Conservation (phyloP, 2,888 invertebrate species). For the Dryadula phaetusa region DNA sequence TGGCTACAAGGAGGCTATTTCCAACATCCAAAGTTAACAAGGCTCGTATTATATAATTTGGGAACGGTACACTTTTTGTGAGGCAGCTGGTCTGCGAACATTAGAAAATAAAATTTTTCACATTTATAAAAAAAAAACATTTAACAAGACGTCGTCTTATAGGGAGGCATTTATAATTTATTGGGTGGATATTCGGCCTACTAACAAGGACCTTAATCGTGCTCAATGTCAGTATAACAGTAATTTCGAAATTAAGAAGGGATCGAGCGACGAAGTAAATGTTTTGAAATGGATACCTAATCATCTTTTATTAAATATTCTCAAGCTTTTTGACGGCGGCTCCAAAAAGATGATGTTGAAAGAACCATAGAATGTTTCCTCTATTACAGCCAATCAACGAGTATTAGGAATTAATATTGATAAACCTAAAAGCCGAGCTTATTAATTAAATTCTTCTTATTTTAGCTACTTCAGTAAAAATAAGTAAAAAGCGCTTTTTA, state of each 20-base stretch:
- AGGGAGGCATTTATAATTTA: conserved; percentile 62
- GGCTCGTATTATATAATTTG: conserved; percentile 70
- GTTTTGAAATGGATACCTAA: conserved; percentile 71
- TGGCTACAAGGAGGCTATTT: conserved; percentile 36
- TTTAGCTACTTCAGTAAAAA: conserved; percentile 8
- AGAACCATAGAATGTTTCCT: conserved; percentile 11
- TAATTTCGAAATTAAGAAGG: conserved; percentile 74
- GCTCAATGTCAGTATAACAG: conserved; percentile 59
- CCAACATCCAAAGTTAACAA: conserved; percentile 60
- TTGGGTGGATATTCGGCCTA: conserved; percentile 55
- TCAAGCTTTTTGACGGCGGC: conserved; percentile 50
- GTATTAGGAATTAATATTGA: conserved; percentile 38
- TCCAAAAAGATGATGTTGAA: conserved; percentile 7
- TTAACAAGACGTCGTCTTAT: conserved; percentile 56
- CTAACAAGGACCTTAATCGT: conserved; percentile 60
- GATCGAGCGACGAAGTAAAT: conserved; percentile 58
- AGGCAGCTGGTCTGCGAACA: conserved; percentile 63
- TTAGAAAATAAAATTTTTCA: conserved; percentile 73
- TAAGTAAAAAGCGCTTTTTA: not conserved
- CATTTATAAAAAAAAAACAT: conserved; percentile 66
- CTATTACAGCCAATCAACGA: conserved; percentile 54
- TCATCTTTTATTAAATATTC: conserved; percentile 68
- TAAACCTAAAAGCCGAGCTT: not conserved
- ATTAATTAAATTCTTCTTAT: conserved; percentile 10
- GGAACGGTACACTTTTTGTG: conserved; percentile 43